A percentile compares a stretch with the other conserved stretches of the same genome.
phyloP scores from a whole-genome alignment of 2,888 invertebrate genomes.

The Orthosia incerta region DNA sequence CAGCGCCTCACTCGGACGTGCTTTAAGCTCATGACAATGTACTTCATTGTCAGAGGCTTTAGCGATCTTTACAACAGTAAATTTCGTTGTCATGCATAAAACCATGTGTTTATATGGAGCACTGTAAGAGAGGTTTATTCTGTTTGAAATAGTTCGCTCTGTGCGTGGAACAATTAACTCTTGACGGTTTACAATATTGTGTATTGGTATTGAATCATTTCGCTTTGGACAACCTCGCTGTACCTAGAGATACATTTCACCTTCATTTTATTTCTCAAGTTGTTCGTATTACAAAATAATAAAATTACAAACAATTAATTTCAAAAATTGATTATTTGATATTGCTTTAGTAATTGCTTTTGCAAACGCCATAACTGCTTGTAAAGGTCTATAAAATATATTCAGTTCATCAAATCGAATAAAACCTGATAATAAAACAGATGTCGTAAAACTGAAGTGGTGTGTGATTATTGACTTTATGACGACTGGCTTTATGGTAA shows the following conservation, averaged over 20 bases:
- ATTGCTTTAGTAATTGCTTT: constrained; percentile 43
- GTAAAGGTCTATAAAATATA: constrained; percentile 54
- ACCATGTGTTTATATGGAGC: constrained; percentile 82
- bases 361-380: constrained; percentile 38
- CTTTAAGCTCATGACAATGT: constrained; percentile 84
- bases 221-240: not conserved
- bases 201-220: constrained; percentile 17
- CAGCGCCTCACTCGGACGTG: constrained; percentile 80
- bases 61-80: constrained; percentile 84
- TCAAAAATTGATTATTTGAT: constrained; percentile 39
- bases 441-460: constrained; percentile 76
- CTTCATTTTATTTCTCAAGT: not conserved
- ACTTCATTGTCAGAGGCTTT: constrained; percentile 83
- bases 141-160: constrained; percentile 65
- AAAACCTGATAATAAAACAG: constrained; percentile 72
- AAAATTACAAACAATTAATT: constrained; percentile 51
- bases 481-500: constrained; percentile 70
- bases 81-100: constrained; percentile 89
- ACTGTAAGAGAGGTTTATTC: constrained; percentile 65
- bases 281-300: constrained; percentile 16
- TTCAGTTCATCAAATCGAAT: constrained; percentile 70
- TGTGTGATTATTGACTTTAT: constrained; percentile 72
- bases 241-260: not conserved
- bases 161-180: constrained; percentile 71
- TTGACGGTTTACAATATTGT: constrained; percentile 61